A percentile compares a stretch with the other conserved stretches of the same genome.
Conservation (phyloP, 2,113 vertebrate genomes). For the Protobothrops flavoviridis region DNA sequence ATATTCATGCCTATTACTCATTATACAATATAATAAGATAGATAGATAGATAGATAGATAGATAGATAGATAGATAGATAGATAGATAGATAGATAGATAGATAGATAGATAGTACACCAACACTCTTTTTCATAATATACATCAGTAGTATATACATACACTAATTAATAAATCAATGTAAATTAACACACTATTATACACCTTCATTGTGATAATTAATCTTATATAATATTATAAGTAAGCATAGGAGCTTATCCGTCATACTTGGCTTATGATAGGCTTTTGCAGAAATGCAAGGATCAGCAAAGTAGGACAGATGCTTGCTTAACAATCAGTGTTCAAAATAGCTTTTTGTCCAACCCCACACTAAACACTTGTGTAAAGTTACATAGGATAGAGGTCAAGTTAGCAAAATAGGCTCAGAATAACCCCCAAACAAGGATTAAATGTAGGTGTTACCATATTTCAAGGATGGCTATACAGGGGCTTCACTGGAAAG, state of each 20-base stretch:
- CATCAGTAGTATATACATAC: not conserved
- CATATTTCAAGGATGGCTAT: not conserved
- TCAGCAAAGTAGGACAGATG: not conserved
- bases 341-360: not conserved
- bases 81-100: too few relatives aligned
- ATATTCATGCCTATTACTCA: not conserved
- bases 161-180: not conserved
- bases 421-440: not conserved
- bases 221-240: not conserved
- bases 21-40: not conserved
- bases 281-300: not conserved
- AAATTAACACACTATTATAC: not conserved
- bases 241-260: not conserved
- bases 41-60: not conserved
- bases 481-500: not conserved
- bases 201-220: not conserved
- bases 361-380: not conserved
- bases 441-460: not conserved
- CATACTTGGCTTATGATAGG: not conserved
- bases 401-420: not conserved
- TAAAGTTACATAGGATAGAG: not conserved
- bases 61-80: too few relatives aligned
- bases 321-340: not conserved
- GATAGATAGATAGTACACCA: not conserved
- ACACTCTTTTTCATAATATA: not conserved